phyloP scores from a whole-genome alignment of 2,888 invertebrate species.

The Patella ulyssiponensis region DNA sequence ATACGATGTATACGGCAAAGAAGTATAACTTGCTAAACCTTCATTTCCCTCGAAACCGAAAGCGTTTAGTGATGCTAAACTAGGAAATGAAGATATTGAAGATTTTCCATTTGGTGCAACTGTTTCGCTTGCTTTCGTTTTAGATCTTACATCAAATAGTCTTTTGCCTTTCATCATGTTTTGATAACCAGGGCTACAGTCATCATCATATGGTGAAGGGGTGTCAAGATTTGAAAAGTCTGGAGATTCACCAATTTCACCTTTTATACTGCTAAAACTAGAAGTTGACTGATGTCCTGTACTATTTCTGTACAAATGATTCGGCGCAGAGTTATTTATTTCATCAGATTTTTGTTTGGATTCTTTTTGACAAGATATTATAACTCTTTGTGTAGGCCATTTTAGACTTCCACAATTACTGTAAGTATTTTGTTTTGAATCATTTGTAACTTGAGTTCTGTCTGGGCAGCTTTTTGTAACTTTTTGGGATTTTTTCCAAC shows the following conservation, averaged over 20 bases:
- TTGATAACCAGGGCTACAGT: neutral
- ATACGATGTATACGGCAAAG: neutral
- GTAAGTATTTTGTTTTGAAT: too few relatives aligned
- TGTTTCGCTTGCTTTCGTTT: too few relatives aligned
- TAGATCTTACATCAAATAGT: neutral
- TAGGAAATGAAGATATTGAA: neutral
- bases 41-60: neutral
- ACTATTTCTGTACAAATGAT: neutral
- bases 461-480: too few relatives aligned
- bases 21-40: constrained; percentile 4
- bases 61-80: neutral
- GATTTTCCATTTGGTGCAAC: neutral
- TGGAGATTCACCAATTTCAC: constrained; percentile 4
- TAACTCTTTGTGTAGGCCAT: constrained; percentile 5
- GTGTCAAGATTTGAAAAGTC: neutral
- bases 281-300: neutral
- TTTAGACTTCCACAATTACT: neutral
- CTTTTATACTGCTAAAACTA: constrained; percentile 10
- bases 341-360: neutral
- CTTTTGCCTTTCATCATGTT: neutral
- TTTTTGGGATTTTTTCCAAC: neutral
- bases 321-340: neutral
- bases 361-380: neutral
- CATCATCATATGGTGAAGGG: constrained; percentile 2
- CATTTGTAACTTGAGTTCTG: too few relatives aligned